These are phyloP conservation scores for Enteromius thamalakanensis DNA, from an alignment of 2,797 vertebrate species.

Conservation along the genomic window DNA sequence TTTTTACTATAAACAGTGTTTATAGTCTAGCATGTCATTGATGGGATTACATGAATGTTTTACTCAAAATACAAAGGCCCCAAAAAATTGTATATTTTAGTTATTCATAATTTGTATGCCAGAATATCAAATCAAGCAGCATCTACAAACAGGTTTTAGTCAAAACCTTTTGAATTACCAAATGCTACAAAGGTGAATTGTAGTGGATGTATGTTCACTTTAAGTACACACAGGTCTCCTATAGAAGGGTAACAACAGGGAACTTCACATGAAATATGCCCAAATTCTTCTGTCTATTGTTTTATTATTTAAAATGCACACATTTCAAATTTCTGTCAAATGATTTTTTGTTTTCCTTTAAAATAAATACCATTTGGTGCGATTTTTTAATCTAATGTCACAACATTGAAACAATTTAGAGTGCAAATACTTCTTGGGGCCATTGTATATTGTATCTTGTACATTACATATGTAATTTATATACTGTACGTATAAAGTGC, in stretches of 20 bases:
- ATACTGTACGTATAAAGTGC: slow-evolving; percentile 48
- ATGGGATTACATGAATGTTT: not conserved
- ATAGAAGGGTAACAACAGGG: not conserved
- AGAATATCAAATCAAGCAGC: not conserved
- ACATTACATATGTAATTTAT: not conserved
- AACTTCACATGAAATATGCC: not conserved
- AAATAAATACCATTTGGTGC: not conserved
- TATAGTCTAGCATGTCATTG: not conserved
- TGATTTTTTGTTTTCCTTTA: not conserved
- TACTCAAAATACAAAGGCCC: not conserved
- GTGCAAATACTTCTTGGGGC: not conserved
- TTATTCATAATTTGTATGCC: not conserved
- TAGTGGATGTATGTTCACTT: not conserved
- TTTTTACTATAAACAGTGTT: not conserved
- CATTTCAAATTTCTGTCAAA: not conserved
- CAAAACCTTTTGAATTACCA: not conserved
- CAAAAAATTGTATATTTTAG: not conserved
- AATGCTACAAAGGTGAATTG: not conserved
- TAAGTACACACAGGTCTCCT: not conserved
- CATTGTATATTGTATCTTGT: not conserved
- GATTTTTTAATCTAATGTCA: not conserved
- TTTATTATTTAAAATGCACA: not conserved
- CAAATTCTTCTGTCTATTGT: not conserved
- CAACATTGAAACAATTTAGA: not conserved
- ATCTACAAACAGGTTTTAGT: not conserved